Percentiles rank a stretch among this genome's conserved stretches.
Evolutionary conservation across 2,797 vertebrate genomes (phyloP).

Genomic region (Pelochelys cantorii): DNA sequence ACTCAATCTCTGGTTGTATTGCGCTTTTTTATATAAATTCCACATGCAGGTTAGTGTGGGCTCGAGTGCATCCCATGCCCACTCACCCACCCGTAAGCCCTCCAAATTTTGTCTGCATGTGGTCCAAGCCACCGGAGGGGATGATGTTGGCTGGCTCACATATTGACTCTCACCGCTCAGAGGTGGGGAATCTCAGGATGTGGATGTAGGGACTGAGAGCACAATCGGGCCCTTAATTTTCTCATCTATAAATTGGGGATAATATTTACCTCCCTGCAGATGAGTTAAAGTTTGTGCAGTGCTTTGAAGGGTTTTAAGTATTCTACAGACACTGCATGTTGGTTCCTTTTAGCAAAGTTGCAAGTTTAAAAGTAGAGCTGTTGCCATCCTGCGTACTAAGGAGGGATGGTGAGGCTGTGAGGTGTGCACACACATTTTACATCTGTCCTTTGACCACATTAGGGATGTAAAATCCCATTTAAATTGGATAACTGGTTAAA

Average conservation of each 20-base stretch:
- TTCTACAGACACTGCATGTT: not conserved
- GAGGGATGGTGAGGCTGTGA: not conserved
- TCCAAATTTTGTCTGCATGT: not conserved
- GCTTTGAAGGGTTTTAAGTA: not conserved
- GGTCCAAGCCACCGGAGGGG: not conserved
- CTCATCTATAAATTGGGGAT: not conserved
- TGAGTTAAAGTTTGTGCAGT: not conserved
- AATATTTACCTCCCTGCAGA: not conserved
- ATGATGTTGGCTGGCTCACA: not conserved
- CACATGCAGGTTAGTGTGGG: not conserved
- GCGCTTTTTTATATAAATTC: not conserved
- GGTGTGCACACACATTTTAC: not conserved
- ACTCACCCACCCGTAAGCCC: not conserved
- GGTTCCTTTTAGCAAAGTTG: not conserved
- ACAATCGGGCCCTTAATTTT: not conserved
- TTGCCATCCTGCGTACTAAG: not conserved
- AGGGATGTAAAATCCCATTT: too few relatives aligned
- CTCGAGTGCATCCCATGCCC: not conserved
- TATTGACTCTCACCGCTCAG: not conserved
- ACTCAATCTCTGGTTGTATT: not conserved
- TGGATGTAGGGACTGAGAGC: not conserved
- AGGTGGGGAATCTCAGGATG: not conserved
- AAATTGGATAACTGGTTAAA: too few relatives aligned
- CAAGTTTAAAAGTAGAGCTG: not conserved
- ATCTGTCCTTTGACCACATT: constrained; percentile 11